These are phyloP conservation scores for Phataginus tricuspis DNA, from an alignment of 2,797 vertebrate genomes.

Conservation along the genomic window DNA sequence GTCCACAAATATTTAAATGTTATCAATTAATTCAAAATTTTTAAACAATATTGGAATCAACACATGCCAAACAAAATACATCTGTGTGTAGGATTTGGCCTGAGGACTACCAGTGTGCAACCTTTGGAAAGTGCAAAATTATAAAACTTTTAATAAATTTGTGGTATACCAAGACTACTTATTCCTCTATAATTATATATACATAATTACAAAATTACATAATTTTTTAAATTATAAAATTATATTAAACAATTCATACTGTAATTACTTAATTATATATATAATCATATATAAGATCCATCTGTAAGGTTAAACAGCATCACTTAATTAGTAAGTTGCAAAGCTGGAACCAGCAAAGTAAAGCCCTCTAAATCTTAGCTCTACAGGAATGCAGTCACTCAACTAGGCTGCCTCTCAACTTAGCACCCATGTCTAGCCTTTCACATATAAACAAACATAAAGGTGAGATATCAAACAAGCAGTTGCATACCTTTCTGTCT, in stretches of 20 bases:
- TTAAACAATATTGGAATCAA: neutral
- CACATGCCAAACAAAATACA: neutral
- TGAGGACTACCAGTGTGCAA: neutral
- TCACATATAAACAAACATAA: accelerated
- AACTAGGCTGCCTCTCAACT: neutral
- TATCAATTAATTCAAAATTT: neutral
- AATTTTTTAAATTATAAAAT: too few species aligned
- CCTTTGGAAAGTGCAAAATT: slow-evolving; percentile 29
- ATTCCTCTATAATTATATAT: neutral
- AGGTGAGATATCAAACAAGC: neutral
- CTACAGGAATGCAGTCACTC: neutral
- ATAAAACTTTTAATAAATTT: neutral
- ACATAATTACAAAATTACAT: neutral
- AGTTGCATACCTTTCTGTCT: slow-evolving; percentile 84
- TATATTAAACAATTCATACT: too few species aligned
- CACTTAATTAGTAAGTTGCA: neutral
- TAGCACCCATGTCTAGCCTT: accelerated
- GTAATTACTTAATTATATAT: neutral
- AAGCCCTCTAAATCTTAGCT: neutral
- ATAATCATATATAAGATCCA: neutral
- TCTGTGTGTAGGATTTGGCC: neutral
- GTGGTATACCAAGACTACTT: neutral
- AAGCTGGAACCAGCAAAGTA: neutral
- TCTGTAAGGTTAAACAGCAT: neutral
- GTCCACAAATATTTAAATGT: neutral